Evolutionary conservation across 2,797 vertebrate genomes (phyloP), one percentile per base, ranked within the genome.

Genomic region (Argentina silus): DNA sequence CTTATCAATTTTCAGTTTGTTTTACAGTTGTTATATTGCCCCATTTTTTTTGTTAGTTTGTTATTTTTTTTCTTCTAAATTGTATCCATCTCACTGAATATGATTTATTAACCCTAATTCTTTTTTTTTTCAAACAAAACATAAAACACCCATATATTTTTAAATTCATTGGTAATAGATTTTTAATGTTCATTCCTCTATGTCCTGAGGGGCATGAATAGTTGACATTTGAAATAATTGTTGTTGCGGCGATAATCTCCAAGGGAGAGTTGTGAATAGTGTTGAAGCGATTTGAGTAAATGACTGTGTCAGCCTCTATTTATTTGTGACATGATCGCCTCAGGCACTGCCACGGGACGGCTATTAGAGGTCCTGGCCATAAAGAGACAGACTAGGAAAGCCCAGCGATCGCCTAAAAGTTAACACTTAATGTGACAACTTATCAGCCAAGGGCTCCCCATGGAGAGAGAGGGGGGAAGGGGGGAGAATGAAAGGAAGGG

Each of bases 141-240:
- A 71, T 64, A 67, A 72, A 93, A 92, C 23, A 60, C 42, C 43
- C 88, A 85, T 86, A 83, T 88, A 15, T 17, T 94, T 95, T 95
- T 95, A 83, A 92, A 92, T 95, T 95, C 93, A 95, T 95, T 93
- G 94, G 95, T 98, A 98, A 98, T 98, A 98, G 97, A 98, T 98
- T 98, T 94, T 90, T 97, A 97, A 98, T 97, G 96, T 98, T 96
- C 96, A 96, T 97, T 97, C 96, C 94, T 96, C 89, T 93, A 91
- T 94, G 94, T 94, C 98, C 96, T 83, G 90, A 87, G 95, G 27
- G 97, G 96, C 94, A 95, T 90, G 91, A 96, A 96, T 94, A 96
- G 96, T 95, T 98, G 97, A 97, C 97, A 99, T 97, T 97, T 98
- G 94, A 96, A 98, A 98, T 98, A 97, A 98, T 96, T 97, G 97